phyloP scores from a whole-genome alignment of 2,888 invertebrate genomes.

The Zygothrica quintamaculata region DNA sequence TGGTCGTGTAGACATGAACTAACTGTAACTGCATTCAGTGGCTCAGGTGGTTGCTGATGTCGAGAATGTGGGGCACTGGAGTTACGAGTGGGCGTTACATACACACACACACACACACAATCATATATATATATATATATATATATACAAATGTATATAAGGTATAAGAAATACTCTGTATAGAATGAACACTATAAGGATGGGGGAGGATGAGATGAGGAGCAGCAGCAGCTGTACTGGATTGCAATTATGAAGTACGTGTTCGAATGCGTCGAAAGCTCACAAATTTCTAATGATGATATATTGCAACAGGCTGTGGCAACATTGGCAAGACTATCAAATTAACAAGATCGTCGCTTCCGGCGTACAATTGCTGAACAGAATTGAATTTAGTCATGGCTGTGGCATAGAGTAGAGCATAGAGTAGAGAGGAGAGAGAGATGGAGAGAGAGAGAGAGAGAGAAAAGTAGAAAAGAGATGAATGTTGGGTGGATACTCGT shows the following conservation, averaged over 20 bases:
- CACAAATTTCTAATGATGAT: conserved; percentile 81
- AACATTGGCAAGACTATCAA: conserved; percentile 71
- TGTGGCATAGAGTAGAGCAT: conserved; percentile 4
- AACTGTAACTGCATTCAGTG: conserved; percentile 69
- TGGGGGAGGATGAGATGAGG: neutral
- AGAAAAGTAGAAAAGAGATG: conserved; percentile 3
- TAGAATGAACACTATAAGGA: neutral
- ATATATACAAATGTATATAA: neutral
- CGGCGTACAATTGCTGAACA: conserved; percentile 60
- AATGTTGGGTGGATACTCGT: conserved; percentile 13
- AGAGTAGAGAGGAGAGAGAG: conserved; percentile 3
- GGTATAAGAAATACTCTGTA: neutral
- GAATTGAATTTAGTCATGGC: conserved; percentile 7
- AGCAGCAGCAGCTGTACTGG: neutral
- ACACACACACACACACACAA: conserved; percentile 17
- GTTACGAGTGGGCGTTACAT: conserved; percentile 59
- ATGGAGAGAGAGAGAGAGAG: no score
- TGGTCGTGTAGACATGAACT: conserved; percentile 67
- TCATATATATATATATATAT: no score
- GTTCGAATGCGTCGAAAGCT: conserved; percentile 77
- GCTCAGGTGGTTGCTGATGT: conserved; percentile 54
- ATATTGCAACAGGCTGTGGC: conserved; percentile 60
- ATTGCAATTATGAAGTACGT: conserved; percentile 71
- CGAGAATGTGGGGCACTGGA: conserved; percentile 66
- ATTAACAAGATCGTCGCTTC: conserved; percentile 81